These are phyloP conservation scores for Phocoena sinus DNA, from an alignment of 2,113 vertebrate genomes.

Conservation along the genomic window DNA sequence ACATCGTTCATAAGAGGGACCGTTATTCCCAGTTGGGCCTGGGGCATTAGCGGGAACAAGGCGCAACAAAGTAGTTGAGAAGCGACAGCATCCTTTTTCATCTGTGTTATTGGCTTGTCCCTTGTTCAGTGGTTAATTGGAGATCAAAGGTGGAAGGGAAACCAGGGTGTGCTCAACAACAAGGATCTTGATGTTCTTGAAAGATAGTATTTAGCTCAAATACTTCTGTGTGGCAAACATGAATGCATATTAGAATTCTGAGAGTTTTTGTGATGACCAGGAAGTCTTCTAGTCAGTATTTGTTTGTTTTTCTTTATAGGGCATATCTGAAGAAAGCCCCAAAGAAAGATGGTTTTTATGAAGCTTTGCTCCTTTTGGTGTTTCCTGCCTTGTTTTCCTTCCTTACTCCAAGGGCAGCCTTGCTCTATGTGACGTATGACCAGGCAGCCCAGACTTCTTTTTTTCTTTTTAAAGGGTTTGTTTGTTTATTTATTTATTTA, in stretches of 20 bases:
- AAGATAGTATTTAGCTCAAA: neutral
- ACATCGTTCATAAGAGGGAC: neutral
- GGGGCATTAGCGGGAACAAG: neutral
- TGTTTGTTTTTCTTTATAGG: conserved; percentile 63
- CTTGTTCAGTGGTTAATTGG: neutral
- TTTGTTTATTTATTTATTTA: too few species aligned
- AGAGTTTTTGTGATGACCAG: neutral
- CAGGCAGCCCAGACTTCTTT: conserved; percentile 66
- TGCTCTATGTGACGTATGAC: conserved; percentile 63
- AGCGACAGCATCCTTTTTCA: neutral
- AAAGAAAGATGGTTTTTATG: conserved; percentile 68
- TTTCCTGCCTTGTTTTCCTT: conserved; percentile 70
- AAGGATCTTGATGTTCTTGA: neutral
- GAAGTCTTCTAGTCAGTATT: neutral
- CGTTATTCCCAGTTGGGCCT: neutral
- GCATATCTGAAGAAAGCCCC: conserved; percentile 71
- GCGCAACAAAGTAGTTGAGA: neutral
- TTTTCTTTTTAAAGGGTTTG: too few species aligned
- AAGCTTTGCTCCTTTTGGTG: conserved; percentile 73
- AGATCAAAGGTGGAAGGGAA: neutral
- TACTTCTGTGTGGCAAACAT: neutral
- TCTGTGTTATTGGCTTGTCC: neutral
- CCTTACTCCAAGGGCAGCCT: conserved; percentile 71
- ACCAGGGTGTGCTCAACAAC: neutral
- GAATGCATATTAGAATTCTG: neutral